phyloP scores from a whole-genome alignment of 2,113 vertebrate genomes.

The Callaeas wilsoni region DNA sequence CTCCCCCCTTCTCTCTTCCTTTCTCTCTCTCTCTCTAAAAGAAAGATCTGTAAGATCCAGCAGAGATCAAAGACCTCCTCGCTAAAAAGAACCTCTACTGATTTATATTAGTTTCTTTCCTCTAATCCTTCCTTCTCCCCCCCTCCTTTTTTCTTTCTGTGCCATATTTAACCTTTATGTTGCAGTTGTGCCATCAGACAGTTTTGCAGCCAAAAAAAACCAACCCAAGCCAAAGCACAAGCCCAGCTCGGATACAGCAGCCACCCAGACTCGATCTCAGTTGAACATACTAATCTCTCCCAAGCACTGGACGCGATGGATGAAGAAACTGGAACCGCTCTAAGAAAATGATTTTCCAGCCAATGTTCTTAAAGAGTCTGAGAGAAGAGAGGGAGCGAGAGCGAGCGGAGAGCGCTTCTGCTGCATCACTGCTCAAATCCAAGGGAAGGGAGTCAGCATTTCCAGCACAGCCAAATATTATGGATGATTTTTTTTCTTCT shows the following conservation, averaged over 20 bases:
- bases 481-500: conserved; percentile 53
- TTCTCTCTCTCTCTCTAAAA: background rate
- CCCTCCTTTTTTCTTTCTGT: background rate
- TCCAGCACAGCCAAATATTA: conserved; percentile 27
- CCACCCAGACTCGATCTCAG: conserved; percentile 26
- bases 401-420: conserved; percentile 29
- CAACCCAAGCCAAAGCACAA: conserved; percentile 29
- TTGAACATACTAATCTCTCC: background rate
- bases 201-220: conserved; percentile 52
- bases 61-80: conserved; percentile 53
- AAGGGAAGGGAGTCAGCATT: conserved; percentile 43
- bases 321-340: conserved; percentile 42
- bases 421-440: conserved; percentile 54
- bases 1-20: background rate
- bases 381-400: conserved; percentile 25
- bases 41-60: conserved; percentile 40
- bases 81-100: conserved; percentile 44
- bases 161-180: conserved; percentile 64
- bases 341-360: conserved; percentile 8
- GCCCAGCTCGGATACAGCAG: conserved; percentile 54
- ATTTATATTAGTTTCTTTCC: conserved; percentile 42
- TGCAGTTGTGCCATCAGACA: conserved; percentile 62
- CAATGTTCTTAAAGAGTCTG: conserved; percentile 41
- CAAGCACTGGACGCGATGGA: conserved; percentile 40
- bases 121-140: background rate